Evolutionary conservation across 2,113 vertebrate genomes (phyloP), one percentile per base, ranked within the genome.

Genomic region (Eolophus roseicapilla): DNA sequence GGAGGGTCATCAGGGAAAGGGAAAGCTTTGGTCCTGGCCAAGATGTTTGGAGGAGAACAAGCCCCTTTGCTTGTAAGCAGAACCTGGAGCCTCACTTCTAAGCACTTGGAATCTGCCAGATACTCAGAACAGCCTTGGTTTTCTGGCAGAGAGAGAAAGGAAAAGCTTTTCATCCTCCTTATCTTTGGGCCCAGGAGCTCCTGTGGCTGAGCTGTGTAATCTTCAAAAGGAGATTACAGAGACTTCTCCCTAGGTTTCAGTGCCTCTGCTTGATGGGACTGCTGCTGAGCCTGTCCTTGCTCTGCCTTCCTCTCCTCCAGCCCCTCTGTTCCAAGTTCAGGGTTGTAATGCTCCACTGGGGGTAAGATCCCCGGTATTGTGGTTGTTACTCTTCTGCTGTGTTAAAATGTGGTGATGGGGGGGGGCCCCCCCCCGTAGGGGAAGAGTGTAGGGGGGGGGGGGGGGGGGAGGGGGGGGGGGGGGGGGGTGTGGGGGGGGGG

Each of bases 331-430:
- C 74, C 65, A 13, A 25, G 57, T 28, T 78, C 82, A 49, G 25
- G 0, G 57, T 50, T 55, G 6, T 2, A 8, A 8, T 13, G 37
- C 46, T 3, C n/a, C 1, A 0, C 0, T 52, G 43, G 85, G n/a
- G 41, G 35, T 24, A 17, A 84, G 81, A 87, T 20, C 77, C 55
- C 0, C 0, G 29, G 37, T 2, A 4, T 6, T 2, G 39, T 4
- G 12, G 31, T 44, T 1, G 0, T 55, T 50, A 0, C 20, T 33
- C 28, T 13, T 39, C 59, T 81, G 82, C 78, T 23, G 19, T 25
- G 33, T n/a, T 59, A 35, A 35, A 59, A n/a, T 9, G 20, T 15
- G 57, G 33, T 59, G 57, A n/a, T 23, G 33, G 33, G 31, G 31
- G 13, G 19, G 55, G 24, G 19, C n/a, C n/a, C n/a, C n/a, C n/a